A percentile compares a stretch with the other conserved stretches of the same genome.
phyloP scores from a whole-genome alignment of 2,888 invertebrate species.

The Nomada fucata region DNA sequence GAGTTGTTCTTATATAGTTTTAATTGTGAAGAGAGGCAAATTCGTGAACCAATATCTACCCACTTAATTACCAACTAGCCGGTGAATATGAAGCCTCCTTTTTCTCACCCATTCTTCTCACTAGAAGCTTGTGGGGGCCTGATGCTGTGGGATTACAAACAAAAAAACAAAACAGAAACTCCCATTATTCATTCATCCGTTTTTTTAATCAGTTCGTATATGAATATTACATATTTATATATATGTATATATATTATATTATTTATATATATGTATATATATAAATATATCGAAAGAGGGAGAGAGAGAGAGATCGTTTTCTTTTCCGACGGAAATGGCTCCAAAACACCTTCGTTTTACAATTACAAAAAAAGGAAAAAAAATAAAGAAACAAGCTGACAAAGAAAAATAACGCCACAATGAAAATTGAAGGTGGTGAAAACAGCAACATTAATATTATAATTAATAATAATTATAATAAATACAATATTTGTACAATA shows the following conservation, averaged over 20 bases:
- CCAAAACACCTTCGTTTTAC: constrained; percentile 70
- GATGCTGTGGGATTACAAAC: constrained; percentile 65
- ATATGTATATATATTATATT: constrained; percentile 67
- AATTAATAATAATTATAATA: constrained; percentile 84
- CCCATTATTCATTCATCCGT: constrained; percentile 72
- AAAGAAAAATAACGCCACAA: constrained; percentile 73
- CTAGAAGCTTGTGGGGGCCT: constrained; percentile 58
- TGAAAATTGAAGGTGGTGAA: constrained; percentile 81
- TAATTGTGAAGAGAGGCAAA: constrained; percentile 77
- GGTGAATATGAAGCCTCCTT: constrained; percentile 75
- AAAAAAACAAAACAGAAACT: constrained; percentile 57
- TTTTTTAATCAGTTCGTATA: constrained; percentile 69
- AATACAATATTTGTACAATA: constrained; percentile 84
- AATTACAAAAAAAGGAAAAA: constrained; percentile 64
- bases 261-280: constrained; percentile 60
- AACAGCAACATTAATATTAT: constrained; percentile 83
- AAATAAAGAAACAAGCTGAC: constrained; percentile 71
- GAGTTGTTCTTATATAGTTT: constrained; percentile 80
- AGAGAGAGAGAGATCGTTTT: constrained; percentile 45
- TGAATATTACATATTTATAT: constrained; percentile 66
- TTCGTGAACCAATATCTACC: constrained; percentile 72
- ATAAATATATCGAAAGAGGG: constrained; percentile 38
- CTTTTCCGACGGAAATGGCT: constrained; percentile 64
- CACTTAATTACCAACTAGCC: constrained; percentile 70
- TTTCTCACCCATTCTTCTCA: constrained; percentile 61